Conservation (phyloP, 2,113 vertebrate genomes). For the Lycaon pictus region DNA sequence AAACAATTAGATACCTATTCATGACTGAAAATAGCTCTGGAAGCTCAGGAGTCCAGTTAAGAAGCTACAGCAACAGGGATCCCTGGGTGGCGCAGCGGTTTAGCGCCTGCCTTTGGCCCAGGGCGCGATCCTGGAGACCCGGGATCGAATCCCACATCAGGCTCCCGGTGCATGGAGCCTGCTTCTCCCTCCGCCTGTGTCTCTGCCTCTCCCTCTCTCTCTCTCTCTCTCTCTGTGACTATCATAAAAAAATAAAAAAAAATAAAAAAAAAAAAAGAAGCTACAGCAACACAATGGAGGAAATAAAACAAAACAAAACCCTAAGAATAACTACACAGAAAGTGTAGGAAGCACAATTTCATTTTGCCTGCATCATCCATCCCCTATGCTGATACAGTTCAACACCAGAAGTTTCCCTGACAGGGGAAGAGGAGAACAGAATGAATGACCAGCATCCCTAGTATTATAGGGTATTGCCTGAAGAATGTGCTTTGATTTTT, state of each 20-base stretch:
- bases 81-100: too few relatives aligned
- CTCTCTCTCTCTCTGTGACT: too few relatives aligned
- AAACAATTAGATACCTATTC: too few relatives aligned
- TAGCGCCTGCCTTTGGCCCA: too few relatives aligned
- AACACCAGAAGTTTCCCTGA: neutral
- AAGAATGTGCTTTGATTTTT: neutral
- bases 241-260: too few relatives aligned
- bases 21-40: neutral
- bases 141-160: too few relatives aligned
- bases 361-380: neutral
- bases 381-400: neutral
- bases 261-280: too few relatives aligned
- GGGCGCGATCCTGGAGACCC: too few relatives aligned
- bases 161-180: too few relatives aligned
- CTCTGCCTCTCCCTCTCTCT: too few relatives aligned
- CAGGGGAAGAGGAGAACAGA: neutral
- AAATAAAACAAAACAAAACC: neutral
- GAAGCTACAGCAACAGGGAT: neutral
- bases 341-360: neutral
- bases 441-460: neutral
- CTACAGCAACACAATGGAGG: neutral
- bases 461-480: neutral
- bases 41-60: neutral
- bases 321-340: neutral
- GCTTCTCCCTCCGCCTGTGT: too few relatives aligned